Base-by-base conservation (phyloP, 2,888 invertebrate species). In the Pyrgus malvae region DNA sequence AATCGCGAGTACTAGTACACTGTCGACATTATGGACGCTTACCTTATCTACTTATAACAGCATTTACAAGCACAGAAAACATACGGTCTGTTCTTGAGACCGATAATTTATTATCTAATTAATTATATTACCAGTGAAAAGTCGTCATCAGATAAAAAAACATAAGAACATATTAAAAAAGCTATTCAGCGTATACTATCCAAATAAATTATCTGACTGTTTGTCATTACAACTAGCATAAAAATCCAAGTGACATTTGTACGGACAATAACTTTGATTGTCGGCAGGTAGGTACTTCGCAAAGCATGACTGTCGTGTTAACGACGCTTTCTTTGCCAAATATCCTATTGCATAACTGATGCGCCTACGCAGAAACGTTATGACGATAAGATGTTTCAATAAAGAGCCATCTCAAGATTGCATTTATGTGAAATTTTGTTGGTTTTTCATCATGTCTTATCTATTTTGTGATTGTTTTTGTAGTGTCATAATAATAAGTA, bases 261-360 rank as follows among this genome's bases (percentile, higher is more conserved):
- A 50, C 42, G 42, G 42, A 42, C 25, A 35, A 33, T 35, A 42
- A 23, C 14, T 50, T 49, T 37, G 25, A 27, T 48, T 23, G 23
- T 41, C 16, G 40, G 16, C 50, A 42, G 31, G n/a, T 17, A 4
- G 17, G 33, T 19, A 35, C 19, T 12, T 8, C 8, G 40, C 27
- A 38, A 64, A 60, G 68, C 65, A 66, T 65, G 65, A 60, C 57
- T 59, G 62, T 57, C 64, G 62, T 56, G 58, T 63, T 61, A 60
- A 58, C 57, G 57, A 56, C 62, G 67, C 74, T 75, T 74, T 76
- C 76, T 74, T 74, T 64, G 66, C 66, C 65, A 72, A 71, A 70
- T 71, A 68, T 66, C 63, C 61, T 59, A 67, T 77, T 76, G 63
- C 67, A 60, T 68, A 76, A 74, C 21, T 27, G 12, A 53, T 33